Evolutionary conservation across 2,797 vertebrate genomes (phyloP), one percentile per base, ranked within the genome.

Genomic region (Esox masquinongy): DNA sequence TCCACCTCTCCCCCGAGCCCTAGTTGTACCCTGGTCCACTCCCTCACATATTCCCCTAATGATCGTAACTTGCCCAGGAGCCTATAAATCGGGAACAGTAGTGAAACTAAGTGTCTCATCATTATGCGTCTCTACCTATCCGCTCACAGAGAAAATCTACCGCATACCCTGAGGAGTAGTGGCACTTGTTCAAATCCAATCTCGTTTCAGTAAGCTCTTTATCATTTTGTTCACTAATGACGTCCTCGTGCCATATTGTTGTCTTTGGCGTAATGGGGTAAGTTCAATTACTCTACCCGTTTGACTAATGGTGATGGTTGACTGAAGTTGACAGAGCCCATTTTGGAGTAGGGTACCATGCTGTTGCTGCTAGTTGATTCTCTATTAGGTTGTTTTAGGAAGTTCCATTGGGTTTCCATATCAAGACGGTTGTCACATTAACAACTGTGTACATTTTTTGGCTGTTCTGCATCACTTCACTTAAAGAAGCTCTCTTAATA

Each of bases 101-200:
- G 87, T 83, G 84, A 84, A 90, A 85, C 86, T 91, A 84, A 90
- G 87, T 88, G 88, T 91, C 89, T 91, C 87, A 89, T 92, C 87
- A 88, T 89, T 86, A 91, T 86, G 89, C 88, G 83, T 83, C 81
- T 82, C 84, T 83, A 87, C 88, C 90, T 85, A 85, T 87, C 74
- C 47, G 77, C 84, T 90, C 80, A 77, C 78, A 87, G 85, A 81
- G 85, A 81, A 79, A 61, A 61, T 24, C 81, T 77, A 81, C 71
- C 72, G 76, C 82, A 82, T 76, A 74, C 86, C 86, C 88, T 74
- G 74, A 84, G 88, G 88, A 90, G 79, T 26, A 39, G 84, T 22
- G 8, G 36, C 83, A 86, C 89, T 88, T 87, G 83, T 91, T 92
- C 87, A 88, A 91, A 90, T 89, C 84, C 88, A 92, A 87, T 92